Conservation (phyloP, 2,797 vertebrate species). For the Sphenodon punctatus region DNA sequence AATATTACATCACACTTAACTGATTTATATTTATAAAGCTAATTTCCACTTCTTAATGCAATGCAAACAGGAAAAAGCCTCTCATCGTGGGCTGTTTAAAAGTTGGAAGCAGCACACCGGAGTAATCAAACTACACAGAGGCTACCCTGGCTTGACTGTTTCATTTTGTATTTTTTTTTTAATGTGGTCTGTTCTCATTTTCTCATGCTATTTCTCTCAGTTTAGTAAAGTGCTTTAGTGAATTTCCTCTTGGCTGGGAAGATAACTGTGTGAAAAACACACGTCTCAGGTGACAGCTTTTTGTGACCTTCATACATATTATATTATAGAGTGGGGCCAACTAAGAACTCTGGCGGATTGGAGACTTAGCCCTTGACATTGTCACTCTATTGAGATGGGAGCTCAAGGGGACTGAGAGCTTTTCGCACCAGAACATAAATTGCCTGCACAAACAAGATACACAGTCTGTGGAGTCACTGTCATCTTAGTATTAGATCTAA, state of each 20-base stretch:
- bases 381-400: constrained; percentile 9
- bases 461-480: background rate
- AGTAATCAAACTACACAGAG: background rate
- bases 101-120: background rate
- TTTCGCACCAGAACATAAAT: background rate
- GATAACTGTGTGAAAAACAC: constrained; percentile 37
- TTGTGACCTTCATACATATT: constrained; percentile 56
- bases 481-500: background rate
- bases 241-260: constrained; percentile 28
- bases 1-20: constrained; percentile 65
- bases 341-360: constrained; percentile 27
- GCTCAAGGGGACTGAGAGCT: background rate
- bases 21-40: constrained; percentile 65
- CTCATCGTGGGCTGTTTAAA: constrained; percentile 5
- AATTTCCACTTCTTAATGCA: constrained; percentile 47
- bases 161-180: no score
- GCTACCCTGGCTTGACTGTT: background rate
- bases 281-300: constrained; percentile 27
- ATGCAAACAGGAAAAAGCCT: constrained; percentile 42
- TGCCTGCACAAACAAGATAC: background rate
- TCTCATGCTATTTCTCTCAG: constrained; percentile 17
- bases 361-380: constrained; percentile 32
- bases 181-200: background rate
- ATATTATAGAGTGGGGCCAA: constrained; percentile 25
- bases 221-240: background rate